These are phyloP conservation scores for Marisa cornuarietis DNA, from an alignment of 1,140 invertebrate genomes.

Conservation along the genomic window DNA sequence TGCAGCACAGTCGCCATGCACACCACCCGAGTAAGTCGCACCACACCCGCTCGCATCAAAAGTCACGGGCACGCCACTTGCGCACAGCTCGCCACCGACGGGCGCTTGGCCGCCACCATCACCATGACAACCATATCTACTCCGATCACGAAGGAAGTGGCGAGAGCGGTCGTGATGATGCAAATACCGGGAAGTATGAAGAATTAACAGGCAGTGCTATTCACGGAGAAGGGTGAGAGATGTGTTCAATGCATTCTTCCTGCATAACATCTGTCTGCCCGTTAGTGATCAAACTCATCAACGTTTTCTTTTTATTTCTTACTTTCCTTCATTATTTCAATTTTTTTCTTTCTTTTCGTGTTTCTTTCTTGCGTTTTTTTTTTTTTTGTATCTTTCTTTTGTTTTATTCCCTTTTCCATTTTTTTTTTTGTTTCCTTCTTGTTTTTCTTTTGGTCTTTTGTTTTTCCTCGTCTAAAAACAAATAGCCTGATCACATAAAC, in stretches of 20 bases:
- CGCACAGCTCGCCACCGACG: slow-evolving; percentile 15
- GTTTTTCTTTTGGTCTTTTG: not conserved
- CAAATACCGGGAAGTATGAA: slow-evolving; percentile 28
- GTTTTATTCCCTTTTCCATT: not conserved
- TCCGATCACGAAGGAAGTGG: slow-evolving; percentile 4
- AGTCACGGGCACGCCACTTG: slow-evolving; percentile 1
- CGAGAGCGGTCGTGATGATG: slow-evolving; percentile 8
- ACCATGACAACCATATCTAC: slow-evolving; percentile 29
- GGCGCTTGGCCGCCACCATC: slow-evolving; percentile 18
- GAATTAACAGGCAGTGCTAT: slow-evolving; percentile 34
- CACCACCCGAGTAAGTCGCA: slow-evolving; percentile 36
- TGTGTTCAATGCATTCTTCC: not conserved
- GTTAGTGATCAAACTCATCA: not conserved
- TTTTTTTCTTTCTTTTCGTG: slow-evolving; percentile 7
- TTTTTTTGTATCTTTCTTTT: slow-evolving; percentile 16
- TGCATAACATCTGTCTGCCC: not conserved
- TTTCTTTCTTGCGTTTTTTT: not conserved
- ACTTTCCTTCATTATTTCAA: slow-evolving; percentile 8
- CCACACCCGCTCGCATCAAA: slow-evolving; percentile 34
- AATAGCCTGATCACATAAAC: too few species aligned
- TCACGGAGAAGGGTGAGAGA: slow-evolving; percentile 34
- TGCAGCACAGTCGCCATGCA: slow-evolving; percentile 32
- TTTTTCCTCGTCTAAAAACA: not conserved
- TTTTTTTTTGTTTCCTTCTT: not conserved
- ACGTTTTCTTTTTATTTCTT: not conserved